Base-by-base conservation (phyloP, 37 sponge, comb jelly and placozoan genomes). In the Mnemiopsis leidyi region DNA sequence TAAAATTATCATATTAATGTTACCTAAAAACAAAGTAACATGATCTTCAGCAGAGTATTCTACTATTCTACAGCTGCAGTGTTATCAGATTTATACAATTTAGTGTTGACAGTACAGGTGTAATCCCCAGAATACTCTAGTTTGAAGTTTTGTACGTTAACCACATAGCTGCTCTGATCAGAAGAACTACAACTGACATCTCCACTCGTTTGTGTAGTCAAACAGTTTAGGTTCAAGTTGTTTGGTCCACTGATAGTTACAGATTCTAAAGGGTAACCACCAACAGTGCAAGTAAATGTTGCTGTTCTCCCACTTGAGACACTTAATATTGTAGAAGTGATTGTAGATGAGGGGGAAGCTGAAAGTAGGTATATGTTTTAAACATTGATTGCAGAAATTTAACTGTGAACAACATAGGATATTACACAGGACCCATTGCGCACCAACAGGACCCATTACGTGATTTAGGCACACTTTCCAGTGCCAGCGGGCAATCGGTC, bases 241-340 rank as follows among this genome's bases (percentile, higher is more conserved):
- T 77, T 32, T 13, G 61, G 61, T 32, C 32, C 32, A 5, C 32
- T 31, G 20, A 77, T 32, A 34, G 79, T 77, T 32, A 77, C 79
- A 77, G 79, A 77, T 77, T 28, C 18, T 32, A 77, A 1, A 34
- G 79, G 79, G 18, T 77, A 77, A 5, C 79, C 79, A 77, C 32
- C 32, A 28, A 77, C 79, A 77, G 26, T 77, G 36, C 79, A 77
- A 34, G 36, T 77, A 32, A 77, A 20, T 77, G 32, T 16, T 21
- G 79, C 79, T 16, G 34, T 32, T 20, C 36, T 77, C 1, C 36
- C 79, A 32, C 32, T 36, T 28, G 30, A 18, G 2, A 77, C 32
- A 34, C 36, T 34, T 33, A 13, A 16, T 33, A 36, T 77, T 31
- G 36, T 16, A 3, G 79, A 1, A 34, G 79, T 31, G 26, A 77